Evolutionary conservation across 1,140 invertebrate genomes (phyloP).

Genomic region (Hycleus phaleratus): DNA sequence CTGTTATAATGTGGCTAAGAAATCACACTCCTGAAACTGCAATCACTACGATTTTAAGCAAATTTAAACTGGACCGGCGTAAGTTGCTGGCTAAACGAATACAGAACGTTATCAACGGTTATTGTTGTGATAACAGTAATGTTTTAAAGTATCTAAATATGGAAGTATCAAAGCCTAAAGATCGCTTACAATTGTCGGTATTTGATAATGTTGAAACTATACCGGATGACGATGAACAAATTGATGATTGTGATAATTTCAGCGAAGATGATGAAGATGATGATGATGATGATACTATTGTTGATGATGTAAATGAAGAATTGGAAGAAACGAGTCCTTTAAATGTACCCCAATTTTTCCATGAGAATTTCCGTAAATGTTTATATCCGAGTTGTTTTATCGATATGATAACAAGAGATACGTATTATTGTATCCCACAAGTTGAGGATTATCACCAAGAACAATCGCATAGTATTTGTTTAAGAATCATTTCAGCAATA

Average conservation of each 20-base stretch:
- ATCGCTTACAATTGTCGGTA: constrained; percentile 6
- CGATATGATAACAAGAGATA: constrained; percentile 55
- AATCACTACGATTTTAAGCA: constrained; percentile 54
- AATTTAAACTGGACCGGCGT: constrained; percentile 48
- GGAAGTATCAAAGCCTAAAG: constrained; percentile 18
- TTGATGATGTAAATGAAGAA: constrained; percentile 18
- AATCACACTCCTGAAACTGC: constrained; percentile 61
- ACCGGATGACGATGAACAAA: constrained; percentile 6
- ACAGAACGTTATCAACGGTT: constrained; percentile 53
- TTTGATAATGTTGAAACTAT: constrained; percentile 21
- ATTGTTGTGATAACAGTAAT: constrained; percentile 47
- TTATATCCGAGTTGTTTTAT: constrained; percentile 54
- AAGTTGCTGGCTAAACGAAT: constrained; percentile 49
- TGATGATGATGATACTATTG: constrained; percentile 18
- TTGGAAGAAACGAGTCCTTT: constrained; percentile 20
- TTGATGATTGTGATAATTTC: background rate
- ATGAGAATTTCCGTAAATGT: constrained; percentile 50
- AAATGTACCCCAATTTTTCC: constrained; percentile 57
- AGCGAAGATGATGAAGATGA: constrained; percentile 16
- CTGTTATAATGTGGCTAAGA: constrained; percentile 64
- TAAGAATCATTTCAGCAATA: constrained; percentile 60
- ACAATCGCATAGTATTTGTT: constrained; percentile 52
- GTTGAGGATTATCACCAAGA: constrained; percentile 58
- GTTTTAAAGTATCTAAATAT: constrained; percentile 51
- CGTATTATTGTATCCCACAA: constrained; percentile 62